A percentile compares a stretch with the other conserved stretches of the same genome.
Conservation (phyloP, 2,797 vertebrate genomes). For the Parambassis ranga region DNA sequence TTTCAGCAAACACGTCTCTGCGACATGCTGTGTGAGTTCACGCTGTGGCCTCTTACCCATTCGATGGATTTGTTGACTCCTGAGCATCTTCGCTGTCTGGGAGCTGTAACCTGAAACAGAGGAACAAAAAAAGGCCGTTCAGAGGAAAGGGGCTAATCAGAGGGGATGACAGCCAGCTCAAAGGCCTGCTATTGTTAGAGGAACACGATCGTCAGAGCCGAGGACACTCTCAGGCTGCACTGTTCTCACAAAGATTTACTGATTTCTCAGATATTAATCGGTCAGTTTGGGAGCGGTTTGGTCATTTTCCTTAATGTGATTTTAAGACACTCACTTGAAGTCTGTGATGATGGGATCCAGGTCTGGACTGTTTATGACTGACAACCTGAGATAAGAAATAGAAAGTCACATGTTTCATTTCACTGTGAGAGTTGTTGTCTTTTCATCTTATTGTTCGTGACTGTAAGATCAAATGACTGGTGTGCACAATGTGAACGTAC, state of each 20-base stretch:
- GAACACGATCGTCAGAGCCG: constrained; percentile 57
- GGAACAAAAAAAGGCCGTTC: constrained; percentile 44
- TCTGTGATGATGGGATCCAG: constrained; percentile 75
- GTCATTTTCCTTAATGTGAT: not conserved
- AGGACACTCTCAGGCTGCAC: constrained; percentile 31
- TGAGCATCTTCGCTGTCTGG: constrained; percentile 52
- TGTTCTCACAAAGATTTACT: not conserved
- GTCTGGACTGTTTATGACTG: constrained; percentile 69
- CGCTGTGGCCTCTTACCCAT: constrained; percentile 52
- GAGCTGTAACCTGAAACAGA: constrained; percentile 74
- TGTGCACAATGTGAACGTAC: constrained; percentile 46
- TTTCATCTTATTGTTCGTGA: not conserved
- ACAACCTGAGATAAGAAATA: constrained; percentile 63
- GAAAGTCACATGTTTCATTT: too few species aligned
- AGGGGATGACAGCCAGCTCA: constrained; percentile 41
- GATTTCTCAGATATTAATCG: not conserved
- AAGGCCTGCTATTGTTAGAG: constrained; percentile 60
- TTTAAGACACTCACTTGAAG: constrained; percentile 64
- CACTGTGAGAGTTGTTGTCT: not conserved
- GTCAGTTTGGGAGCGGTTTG: not conserved
- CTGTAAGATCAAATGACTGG: not conserved
- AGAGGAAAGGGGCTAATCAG: constrained; percentile 44
- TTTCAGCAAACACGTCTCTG: too few species aligned
- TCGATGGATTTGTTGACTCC: constrained; percentile 43
- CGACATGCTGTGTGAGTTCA: not conserved